Evolutionary conservation across 2,888 invertebrate genomes (phyloP), one percentile per base, ranked within the genome.

Genomic region (Lepidochrysops patricia): DNA sequence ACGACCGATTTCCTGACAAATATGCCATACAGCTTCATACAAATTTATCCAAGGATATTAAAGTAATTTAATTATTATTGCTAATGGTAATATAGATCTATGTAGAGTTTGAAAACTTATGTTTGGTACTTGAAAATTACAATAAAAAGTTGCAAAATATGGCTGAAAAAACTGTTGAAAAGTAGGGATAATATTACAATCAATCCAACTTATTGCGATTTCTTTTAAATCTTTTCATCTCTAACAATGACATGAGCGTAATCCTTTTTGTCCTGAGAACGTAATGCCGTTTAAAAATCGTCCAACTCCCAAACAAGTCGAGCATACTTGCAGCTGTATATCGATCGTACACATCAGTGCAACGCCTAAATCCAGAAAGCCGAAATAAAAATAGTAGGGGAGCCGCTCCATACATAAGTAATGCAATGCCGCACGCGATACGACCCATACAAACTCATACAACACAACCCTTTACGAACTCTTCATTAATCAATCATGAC

Each of bases 341-440:
- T 54, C 80, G 79, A 79, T 79, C 74, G 71, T 67, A 72, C 71
- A 73, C 79, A 79, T 80, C 79, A 75, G 72, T 77, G 79, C 78
- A 70, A 68, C 74, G 75, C 74, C 80, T 77, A 81, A 83, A 82
- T 81, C 80, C 80, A 76, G 72, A 54, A 74, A 73, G 72, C 75
- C 78, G 72, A 79, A 80, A 82, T 80, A 82, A 83, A 84, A 82
- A 79, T 81, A 79, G 78, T 73, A 50, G 58, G 49, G 58, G 34
- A 32, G 50, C 32, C 32, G 49, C 27, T 26, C 23, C 82, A 87
- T 89, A 82, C 86, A 89, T 88, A 85, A 87, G 84, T 88, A 86
- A 87, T 87, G 82, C 84, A 70, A 69, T 73, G 74, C 76, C 80
- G 77, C 87, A 86, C 88, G 86, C 86, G 81, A 86, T 78, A 74